Evolutionary conservation across 2,113 vertebrate species (phyloP), one percentile per base, ranked within the genome.

Genomic region (Delphinus delphis): DNA sequence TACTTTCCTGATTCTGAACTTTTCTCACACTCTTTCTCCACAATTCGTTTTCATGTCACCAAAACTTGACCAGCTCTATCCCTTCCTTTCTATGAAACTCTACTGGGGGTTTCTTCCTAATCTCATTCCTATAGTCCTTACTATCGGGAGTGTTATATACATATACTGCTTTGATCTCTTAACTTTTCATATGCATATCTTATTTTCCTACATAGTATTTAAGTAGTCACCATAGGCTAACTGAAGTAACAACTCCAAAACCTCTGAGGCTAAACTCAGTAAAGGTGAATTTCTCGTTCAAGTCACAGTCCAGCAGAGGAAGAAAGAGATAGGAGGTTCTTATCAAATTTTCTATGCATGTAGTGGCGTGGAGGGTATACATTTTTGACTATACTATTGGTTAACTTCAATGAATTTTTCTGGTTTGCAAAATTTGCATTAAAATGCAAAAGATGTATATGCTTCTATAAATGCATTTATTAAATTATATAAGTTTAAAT

Each of bases 31-130:
- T 41, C 20, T 65, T 71, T 55, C 21, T 94, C 50, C 25, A 71
- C 18, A 63, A 10, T 71, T 33, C 44, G 63, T 93, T 8, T 55
- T 94, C 17, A 25, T 36, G 26, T 91, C 25, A 76, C 63, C 36
- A 47, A 89, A 93, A 80, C 17, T 84, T 81, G 60, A 88, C 50
- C 21, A 89, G 25, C 31, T 84, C 41, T 26, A 20, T 86, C 38
- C 8, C 38, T 20, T 50, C 14, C 38, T 93, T 80, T 88, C 73
- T 26, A 63, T 36, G 20, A 82, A 86, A 86, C 5, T 58, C 3
- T 94, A 44, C 18, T 82, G 38, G 38, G 9, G 8, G 17, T 88
- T 96, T 96, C 68, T 88, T 95, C 55, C 47, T 81, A 70, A 95
- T 96, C 63, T 90, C 44, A 33, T 94, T 50, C 50, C 62, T 96